A percentile compares a stretch with the other conserved stretches of the same genome.
Conservation (phyloP, 1,140 invertebrate genomes). For the Amphibalanus amphitrite region DNA sequence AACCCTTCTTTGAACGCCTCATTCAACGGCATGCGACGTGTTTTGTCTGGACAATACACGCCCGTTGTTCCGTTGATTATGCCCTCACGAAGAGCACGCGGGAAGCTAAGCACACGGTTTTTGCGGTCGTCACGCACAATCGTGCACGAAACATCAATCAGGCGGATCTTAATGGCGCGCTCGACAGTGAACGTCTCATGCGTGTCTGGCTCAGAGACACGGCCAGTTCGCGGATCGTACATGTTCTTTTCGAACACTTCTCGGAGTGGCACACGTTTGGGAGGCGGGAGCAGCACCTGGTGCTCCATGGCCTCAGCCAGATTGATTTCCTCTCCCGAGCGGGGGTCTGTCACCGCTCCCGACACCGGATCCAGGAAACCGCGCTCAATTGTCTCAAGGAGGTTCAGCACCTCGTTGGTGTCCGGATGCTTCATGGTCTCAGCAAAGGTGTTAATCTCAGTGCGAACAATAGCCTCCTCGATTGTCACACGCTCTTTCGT, state of each 20-base stretch:
- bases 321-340: conserved; percentile 49
- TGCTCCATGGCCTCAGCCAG: conserved; percentile 59
- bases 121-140: conserved; percentile 43
- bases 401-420: conserved; percentile 53
- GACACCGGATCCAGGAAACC: conserved; percentile 62
- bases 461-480: conserved; percentile 54
- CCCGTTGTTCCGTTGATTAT: conserved; percentile 59
- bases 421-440: conserved; percentile 62
- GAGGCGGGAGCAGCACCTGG: conserved; percentile 60
- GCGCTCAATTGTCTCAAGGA: conserved; percentile 59
- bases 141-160: conserved; percentile 62
- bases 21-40: conserved; percentile 47
- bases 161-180: conserved; percentile 52
- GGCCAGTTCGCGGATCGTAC: conserved; percentile 47
- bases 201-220: conserved; percentile 46
- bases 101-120: conserved; percentile 56
- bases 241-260: conserved; percentile 74
- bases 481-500: conserved; percentile 53
- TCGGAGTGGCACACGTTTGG: conserved; percentile 60
- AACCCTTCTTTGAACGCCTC: conserved; percentile 72
- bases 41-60: conserved; percentile 21
- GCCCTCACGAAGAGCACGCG: conserved; percentile 55
- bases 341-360: conserved; percentile 56
- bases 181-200: conserved; percentile 55
- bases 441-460: conserved; percentile 54